Evolutionary conservation across 1,140 invertebrate genomes (phyloP), one percentile per base, ranked within the genome.

Genomic region (Bilobella aurantiaca): DNA sequence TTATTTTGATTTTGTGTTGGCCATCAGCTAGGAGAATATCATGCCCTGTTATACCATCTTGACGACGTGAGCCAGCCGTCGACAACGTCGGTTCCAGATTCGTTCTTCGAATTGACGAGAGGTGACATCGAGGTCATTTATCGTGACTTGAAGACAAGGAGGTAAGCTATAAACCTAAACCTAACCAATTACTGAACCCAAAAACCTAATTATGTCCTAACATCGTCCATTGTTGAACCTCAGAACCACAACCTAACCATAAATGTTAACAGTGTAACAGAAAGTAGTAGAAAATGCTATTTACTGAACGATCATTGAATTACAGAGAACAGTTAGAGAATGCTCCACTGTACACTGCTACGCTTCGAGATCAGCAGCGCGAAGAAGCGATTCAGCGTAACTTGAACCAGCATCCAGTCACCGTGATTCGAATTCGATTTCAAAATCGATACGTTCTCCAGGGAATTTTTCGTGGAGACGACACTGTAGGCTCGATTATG

Each of bases 61-160:
- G 83, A 84, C 69, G 78, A 73, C 53, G 66, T 73, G 3, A 58
- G 49, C 21, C 49, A 53, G 25, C 29, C 62, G 42, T 53, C 47
- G 2, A 16, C 47, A 1, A 73, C 70, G 61, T 86, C 90, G 64
- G 74, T 88, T 31, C 84, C 88, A 18, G 90, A 93, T 77, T 86
- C 86, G 69, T 93, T 93, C 75, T 94, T 87, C 78, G 87, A 91
- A 66, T 74, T 91, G 21, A 90, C 88, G 25, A 79, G 89, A 25
- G 81, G 86, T 63, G 90, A 93, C 79, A 82, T 90, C 0, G 83
- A 82, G 72, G 81, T 80, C 74, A 78, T 93, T 18, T 78, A 89
- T 30, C 78, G 82, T 49, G 87, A 91, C 73, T 79, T 88, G 25
- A 84, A 85, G 75, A 82, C 82, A 75, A 79, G 80, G 59, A 63